Conservation (phyloP, 1,140 invertebrate genomes). For the Halyomorpha halys region DNA sequence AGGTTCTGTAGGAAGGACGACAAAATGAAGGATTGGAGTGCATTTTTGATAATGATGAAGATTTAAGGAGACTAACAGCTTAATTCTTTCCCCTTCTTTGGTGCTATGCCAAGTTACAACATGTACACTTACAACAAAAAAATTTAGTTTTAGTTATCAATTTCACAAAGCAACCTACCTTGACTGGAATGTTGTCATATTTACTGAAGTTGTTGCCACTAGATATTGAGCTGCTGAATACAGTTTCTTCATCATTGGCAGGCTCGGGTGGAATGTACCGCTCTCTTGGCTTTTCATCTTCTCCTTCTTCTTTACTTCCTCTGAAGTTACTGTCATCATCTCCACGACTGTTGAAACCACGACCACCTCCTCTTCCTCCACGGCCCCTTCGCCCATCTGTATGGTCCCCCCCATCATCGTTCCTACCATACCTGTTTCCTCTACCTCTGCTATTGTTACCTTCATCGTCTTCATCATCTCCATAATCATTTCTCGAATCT, state of each 20-base stretch:
- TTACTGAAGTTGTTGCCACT: conserved; percentile 83
- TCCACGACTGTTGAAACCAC: conserved; percentile 25
- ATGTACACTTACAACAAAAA: too few relatives aligned
- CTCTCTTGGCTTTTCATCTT: conserved; percentile 44
- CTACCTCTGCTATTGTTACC: conserved; percentile 18
- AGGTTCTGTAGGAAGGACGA: background rate
- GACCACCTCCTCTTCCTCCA: conserved; percentile 21
- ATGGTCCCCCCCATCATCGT: conserved; percentile 13
- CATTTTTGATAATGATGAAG: too few relatives aligned
- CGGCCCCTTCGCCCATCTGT: conserved; percentile 19
- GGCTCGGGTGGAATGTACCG: conserved; percentile 75
- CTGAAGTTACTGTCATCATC: conserved; percentile 21
- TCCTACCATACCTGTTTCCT: conserved; percentile 2
- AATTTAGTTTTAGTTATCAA: too few relatives aligned
- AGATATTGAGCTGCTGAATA: conserved; percentile 59
- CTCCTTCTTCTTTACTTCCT: conserved; percentile 26
- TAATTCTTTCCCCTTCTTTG: too few relatives aligned
- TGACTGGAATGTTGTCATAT: conserved; percentile 71
- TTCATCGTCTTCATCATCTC: conserved; percentile 2
- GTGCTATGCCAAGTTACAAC: too few relatives aligned
- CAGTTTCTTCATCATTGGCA: conserved; percentile 52
- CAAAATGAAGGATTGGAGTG: too few relatives aligned
- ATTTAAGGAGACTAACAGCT: too few relatives aligned
- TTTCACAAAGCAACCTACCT: too few relatives aligned
- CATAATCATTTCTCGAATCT: background rate